Base-by-base conservation (phyloP, 92 coral and sea anemone species). In the Zoanthus solanderi region DNA sequence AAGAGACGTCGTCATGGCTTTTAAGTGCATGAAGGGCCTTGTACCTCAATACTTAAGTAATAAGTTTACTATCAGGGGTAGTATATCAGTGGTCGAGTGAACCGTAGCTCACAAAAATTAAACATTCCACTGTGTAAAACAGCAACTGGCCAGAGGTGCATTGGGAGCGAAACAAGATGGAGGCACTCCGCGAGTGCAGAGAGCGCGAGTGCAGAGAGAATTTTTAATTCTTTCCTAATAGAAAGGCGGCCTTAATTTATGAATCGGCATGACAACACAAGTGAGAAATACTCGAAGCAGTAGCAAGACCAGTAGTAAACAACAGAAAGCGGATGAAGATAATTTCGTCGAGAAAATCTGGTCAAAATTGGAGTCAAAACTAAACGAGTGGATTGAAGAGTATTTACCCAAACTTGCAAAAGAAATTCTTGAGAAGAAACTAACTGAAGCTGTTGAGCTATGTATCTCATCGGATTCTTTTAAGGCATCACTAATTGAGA, bases 241-340 rank as follows among this genome's bases (percentile, higher is more conserved):
- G 48, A 71, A 71, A 32, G 75, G 47, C 47, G 44, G 7, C 75
- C 75, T 30, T 1, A 31, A 31, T 30, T 71, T 42, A 14, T 71
- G 17, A 71, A 32, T 71, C 47, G 23, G 47, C 44, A 34, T 34
- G 23, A 44, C 50, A 71, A 32, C 75, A 2, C 47, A 44, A 34
- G 47, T 17, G 7, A 72, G 29, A 72, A 72, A 45, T 37, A 72
- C 53, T 13, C 53, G 50, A 37, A 72, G 76, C 46, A 37, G 2
- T 72, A 72, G 68, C 68, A 6, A 72, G 76, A 42, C 53, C 23
- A 12, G 76, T 15, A 72, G 9, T 12, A 50, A 72, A 72, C 76
- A 72, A 72, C 50, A 72, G n/a, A 72, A 72, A 72, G 48, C 23
- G 48, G 76, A 72, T 34, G 76, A 72, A 72, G 76, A 72, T 17